Evolutionary conservation across 1,140 invertebrate species (phyloP).

Genomic region (Pentalonia nigronervosa): DNA sequence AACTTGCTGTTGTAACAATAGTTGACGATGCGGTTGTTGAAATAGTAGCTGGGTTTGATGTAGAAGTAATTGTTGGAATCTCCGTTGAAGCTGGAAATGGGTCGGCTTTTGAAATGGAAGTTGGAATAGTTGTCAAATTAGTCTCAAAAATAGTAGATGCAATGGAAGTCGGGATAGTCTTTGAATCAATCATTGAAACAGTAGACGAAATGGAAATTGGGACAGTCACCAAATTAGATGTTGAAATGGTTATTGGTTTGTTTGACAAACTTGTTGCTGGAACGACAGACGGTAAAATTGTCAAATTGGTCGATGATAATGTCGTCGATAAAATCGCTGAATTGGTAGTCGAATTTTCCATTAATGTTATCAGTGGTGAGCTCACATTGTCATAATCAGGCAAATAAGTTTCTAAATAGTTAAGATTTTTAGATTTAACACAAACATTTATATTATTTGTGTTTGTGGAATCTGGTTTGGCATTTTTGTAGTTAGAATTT

Average conservation of each 20-base stretch:
- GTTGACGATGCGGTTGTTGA: conserved; percentile 59
- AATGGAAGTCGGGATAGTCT: neutral
- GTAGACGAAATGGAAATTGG: neutral
- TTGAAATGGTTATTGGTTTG: neutral
- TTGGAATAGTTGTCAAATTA: neutral
- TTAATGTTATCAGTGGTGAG: neutral
- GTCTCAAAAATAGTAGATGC: neutral
- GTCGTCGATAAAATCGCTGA: neutral
- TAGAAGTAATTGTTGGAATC: neutral
- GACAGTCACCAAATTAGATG: neutral
- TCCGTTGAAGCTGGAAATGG: neutral
- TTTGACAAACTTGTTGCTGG: neutral
- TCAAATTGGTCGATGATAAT: neutral
- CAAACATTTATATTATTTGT: neutral
- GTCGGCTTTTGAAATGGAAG: neutral
- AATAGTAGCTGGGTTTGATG: neutral
- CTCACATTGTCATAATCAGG: neutral
- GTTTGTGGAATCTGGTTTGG: too few relatives aligned
- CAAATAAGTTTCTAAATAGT: neutral
- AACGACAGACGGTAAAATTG: neutral
- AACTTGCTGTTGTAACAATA: conserved; percentile 72
- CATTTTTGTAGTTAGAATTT: too few relatives aligned
- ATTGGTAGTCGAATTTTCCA: neutral
- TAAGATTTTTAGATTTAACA: neutral
- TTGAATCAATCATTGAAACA: neutral